Base-by-base conservation (phyloP, 2,797 vertebrate species). In the Peromyscus melanophrys region DNA sequence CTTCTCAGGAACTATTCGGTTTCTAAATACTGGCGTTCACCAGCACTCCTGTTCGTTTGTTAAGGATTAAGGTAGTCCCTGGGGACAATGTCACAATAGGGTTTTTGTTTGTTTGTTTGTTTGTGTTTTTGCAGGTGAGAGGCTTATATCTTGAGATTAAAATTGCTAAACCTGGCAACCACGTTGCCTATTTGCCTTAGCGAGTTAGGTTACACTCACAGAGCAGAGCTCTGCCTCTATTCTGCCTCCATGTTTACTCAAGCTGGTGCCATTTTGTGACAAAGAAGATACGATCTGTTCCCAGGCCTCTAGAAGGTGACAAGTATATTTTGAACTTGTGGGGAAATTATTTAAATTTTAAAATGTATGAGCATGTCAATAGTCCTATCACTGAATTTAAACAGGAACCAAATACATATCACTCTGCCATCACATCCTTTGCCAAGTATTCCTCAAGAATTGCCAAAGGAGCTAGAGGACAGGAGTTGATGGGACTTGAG, bases 261-360 rank as follows among this genome's bases (percentile, higher is more conserved):
- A 90, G 98, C 67, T 92, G 98, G 98, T 98, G 98, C 98, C 96
- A 98, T 98, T 98, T 98, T 96, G 94, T 94, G 94, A 83, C 67
- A 75, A 95, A 93, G 92, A 92, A 57, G 97, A 98, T 96, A 97
- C 98, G 98, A 98, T 95, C 90, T 90, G 97, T 98, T 98, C 86
- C 94, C 96, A 97, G 84, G 88, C 92, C 96, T 97, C 63, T 96
- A 96, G 96, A 87, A 55, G 86, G 97, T 98, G 97, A 97, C 96
- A 6, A 77, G 40, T 93, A 34, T 97, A 97, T 98, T 98, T 97
- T 98, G 97, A 98, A 98, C 97, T 97, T 98, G 97, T 95, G 97
- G 93, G 94, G 59, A 92, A 97, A 98, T 98, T 97, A 95, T 98
- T 65, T 85, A 49, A 97, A 92, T 97, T 98, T 96, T 82, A 46